A percentile compares a stretch with the other conserved stretches of the same genome.
Evolutionary conservation across 2,113 vertebrate genomes (phyloP).

Genomic region (Brachypodius melanocephalos): DNA sequence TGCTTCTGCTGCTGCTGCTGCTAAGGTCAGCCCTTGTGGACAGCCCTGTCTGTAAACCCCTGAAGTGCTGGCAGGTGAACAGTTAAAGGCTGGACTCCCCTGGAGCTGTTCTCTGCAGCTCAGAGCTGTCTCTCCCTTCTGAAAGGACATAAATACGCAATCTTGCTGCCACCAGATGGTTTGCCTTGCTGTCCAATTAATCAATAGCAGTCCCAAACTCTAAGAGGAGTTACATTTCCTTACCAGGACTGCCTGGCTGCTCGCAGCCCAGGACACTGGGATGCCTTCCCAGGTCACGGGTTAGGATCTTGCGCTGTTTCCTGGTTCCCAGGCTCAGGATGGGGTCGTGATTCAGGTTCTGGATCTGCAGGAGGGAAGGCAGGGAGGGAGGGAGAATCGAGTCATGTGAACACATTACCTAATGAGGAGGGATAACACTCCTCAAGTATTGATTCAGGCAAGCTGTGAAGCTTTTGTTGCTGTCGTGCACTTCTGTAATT

Average conservation of each 20-base stretch:
- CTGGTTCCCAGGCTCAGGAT: background rate
- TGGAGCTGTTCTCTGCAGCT: background rate
- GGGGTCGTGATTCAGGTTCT: background rate
- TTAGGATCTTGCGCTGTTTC: background rate
- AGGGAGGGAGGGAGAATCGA: background rate
- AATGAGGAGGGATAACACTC: background rate
- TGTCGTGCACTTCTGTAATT: background rate
- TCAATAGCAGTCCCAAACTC: background rate
- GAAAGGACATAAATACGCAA: constrained; percentile 19
- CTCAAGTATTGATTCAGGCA: background rate
- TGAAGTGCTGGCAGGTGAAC: background rate
- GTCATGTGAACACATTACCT: background rate
- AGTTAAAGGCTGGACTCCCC: background rate
- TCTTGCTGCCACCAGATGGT: constrained; percentile 23
- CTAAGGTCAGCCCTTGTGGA: background rate
- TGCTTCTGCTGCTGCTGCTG: background rate
- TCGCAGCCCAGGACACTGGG: background rate
- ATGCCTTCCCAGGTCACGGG: background rate
- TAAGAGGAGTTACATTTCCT: background rate
- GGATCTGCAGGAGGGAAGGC: constrained; percentile 1
- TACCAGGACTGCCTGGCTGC: background rate
- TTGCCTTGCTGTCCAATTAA: constrained; percentile 26
- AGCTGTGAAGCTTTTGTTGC: constrained; percentile 18
- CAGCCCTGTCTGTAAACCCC: background rate
- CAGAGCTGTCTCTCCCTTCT: background rate